Conservation (phyloP, 1,140 invertebrate species). For the Sycophaga agraensis region DNA sequence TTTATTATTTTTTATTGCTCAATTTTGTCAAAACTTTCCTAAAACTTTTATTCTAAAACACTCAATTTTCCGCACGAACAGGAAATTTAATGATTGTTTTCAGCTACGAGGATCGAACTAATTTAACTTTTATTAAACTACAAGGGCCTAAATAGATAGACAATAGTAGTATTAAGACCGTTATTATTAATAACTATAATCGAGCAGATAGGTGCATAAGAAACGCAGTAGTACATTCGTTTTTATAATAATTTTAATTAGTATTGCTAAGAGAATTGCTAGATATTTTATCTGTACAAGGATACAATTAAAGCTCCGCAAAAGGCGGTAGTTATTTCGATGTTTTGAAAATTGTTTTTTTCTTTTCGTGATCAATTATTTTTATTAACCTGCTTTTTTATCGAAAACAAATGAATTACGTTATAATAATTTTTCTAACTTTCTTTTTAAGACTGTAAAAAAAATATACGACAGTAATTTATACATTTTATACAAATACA, state of each 20-base stretch:
- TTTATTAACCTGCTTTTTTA: not conserved
- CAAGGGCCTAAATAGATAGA: not conserved
- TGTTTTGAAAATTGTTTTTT: conserved; percentile 22
- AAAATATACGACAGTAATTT: conserved; percentile 19
- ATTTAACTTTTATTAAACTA: not conserved
- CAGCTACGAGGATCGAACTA: conserved; percentile 10
- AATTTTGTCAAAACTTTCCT: not conserved
- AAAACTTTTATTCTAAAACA: conserved; percentile 9
- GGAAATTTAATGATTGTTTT: conserved; percentile 24
- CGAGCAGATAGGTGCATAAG: conserved; percentile 47
- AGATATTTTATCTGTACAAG: conserved; percentile 23
- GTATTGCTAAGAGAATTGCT: conserved; percentile 32
- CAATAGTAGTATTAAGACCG: conserved; percentile 29
- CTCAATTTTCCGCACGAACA: conserved; percentile 3
- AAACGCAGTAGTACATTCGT: conserved; percentile 28
- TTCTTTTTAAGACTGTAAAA: conserved; percentile 6
- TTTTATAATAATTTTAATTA: conserved; percentile 18
- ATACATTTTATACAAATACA: conserved; percentile 9
- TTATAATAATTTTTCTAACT: not conserved
- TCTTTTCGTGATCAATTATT: not conserved
- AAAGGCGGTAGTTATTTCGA: conserved; percentile 1
- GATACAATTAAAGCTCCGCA: not conserved
- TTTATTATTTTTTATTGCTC: conserved; percentile 1
- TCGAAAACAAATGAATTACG: not conserved
- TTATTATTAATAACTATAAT: conserved; percentile 42